phyloP scores from a whole-genome alignment of 1,140 invertebrate genomes.

The Gonatopus flavifemur region DNA sequence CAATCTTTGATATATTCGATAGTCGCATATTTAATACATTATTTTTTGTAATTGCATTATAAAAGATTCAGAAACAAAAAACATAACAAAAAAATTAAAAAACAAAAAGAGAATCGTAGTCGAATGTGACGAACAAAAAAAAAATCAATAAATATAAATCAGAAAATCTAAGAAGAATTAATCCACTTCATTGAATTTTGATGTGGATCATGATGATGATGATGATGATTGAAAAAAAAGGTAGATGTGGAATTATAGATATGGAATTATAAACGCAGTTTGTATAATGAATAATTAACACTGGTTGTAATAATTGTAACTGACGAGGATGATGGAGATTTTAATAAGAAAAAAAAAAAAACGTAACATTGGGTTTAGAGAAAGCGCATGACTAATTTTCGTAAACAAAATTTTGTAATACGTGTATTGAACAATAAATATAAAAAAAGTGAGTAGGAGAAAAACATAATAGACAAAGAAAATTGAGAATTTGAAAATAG shows the following conservation, averaged over 20 bases:
- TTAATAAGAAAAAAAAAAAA: too few species aligned
- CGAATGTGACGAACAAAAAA: too few species aligned
- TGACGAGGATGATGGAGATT: constrained; percentile 23
- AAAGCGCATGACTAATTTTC: constrained; percentile 24
- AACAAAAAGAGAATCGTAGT: constrained; percentile 11
- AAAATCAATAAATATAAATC: too few species aligned
- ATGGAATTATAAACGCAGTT: constrained; percentile 16
- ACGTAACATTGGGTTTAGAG: constrained; percentile 25
- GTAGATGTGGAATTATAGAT: constrained; percentile 1
- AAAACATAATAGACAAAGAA: neutral
- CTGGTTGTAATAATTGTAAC: constrained; percentile 25
- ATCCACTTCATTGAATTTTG: too few species aligned
- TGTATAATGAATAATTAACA: constrained; percentile 29
- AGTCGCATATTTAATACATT: constrained; percentile 22
- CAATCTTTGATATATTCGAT: constrained; percentile 18
- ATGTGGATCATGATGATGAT: too few species aligned
- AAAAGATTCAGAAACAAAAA: constrained; percentile 19
- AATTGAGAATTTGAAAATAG: too few species aligned
- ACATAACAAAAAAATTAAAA: constrained; percentile 3
- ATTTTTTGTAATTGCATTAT: constrained; percentile 21
- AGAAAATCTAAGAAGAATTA: too few species aligned
- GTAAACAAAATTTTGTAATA: constrained; percentile 28
- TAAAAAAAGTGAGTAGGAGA: constrained; percentile 1
- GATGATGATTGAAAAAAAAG: constrained; percentile 3
- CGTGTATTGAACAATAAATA: constrained; percentile 3